phyloP scores from a whole-genome alignment of 1,140 invertebrate species.

The Ceratitis capitata region DNA sequence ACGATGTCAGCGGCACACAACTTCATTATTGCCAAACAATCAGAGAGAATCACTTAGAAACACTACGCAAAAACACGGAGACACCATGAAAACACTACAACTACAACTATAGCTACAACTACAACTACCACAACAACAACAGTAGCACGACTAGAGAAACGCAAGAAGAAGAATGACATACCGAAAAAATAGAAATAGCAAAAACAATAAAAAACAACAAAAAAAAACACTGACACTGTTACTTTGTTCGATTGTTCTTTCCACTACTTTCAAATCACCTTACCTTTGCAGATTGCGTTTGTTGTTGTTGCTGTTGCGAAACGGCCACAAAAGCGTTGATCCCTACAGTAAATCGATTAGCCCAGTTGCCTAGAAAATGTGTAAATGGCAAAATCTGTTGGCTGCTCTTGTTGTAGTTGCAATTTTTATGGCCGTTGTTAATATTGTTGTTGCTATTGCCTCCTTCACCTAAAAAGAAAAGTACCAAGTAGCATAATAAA shows the following conservation, averaged over 20 bases:
- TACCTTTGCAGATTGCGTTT: too few relatives aligned
- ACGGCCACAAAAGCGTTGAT: conserved; percentile 21
- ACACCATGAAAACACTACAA: background rate
- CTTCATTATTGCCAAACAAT: conserved; percentile 16
- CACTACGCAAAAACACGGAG: background rate
- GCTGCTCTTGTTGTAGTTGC: background rate
- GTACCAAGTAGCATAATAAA: too few relatives aligned
- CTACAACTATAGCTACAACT: too few relatives aligned
- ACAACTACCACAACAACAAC: too few relatives aligned
- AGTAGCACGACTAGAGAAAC: background rate
- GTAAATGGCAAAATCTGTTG: background rate
- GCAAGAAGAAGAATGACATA: background rate
- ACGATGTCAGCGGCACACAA: background rate
- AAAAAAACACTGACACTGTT: background rate
- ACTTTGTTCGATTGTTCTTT: background rate
- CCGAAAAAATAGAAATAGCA: too few relatives aligned
- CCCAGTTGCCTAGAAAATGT: conserved; percentile 39
- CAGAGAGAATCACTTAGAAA: background rate
- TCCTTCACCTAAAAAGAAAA: background rate
- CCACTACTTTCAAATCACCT: background rate
- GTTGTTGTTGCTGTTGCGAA: background rate
- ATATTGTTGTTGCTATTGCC: background rate
- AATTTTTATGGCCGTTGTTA: too few relatives aligned
- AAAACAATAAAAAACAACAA: background rate
- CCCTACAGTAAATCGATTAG: conserved; percentile 39